Base-by-base conservation (phyloP, 2,888 invertebrate genomes). In the Leucophenga montana region DNA sequence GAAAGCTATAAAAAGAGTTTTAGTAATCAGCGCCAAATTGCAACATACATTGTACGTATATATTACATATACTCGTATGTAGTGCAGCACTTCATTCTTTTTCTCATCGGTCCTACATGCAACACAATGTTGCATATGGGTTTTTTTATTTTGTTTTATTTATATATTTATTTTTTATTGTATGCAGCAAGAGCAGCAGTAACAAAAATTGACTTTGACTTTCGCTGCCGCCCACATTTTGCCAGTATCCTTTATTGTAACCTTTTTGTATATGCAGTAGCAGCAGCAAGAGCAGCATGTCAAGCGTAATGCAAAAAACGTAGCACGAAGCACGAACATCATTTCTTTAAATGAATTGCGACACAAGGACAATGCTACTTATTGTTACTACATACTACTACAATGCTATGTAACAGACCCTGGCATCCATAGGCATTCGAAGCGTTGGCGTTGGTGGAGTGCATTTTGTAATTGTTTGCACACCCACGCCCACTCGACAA, bases 291-390 rank as follows among this genome's bases (percentile, higher is more conserved):
- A 46, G 66, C 62, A 31, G 59, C 33, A 31, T 33, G 59, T 33
- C 31, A 59, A 31, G 39, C 33, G 16, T 59, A 33, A 59, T 59
- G 59, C 33, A 33, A 33, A 62, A n/a, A 48, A 44, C 44, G 62
- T 48, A 20, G 20, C 39, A 31, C 16, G 16, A 20, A 57, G 20
- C 20, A 61, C 16, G 13, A 66, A 16, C 50, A 44, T 44, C 44
- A 66, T 66, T 54, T 71, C 76, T 67, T 75, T 72, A 76, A 78
- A 78, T 78, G 78, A 77, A 74, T 71, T 68, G 77, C 74, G 67
- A 46, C 64, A 59, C 71, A 65, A 70, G 68, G 67, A 75, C 72
- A 79, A 72, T 71, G 71, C 71, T 71, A 67, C 73, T 73, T 73
- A 71, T 64, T 64, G 62, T 64, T 64, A 22, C 46, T 39, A 39